Base-by-base conservation (phyloP, 2,113 vertebrate genomes). In the Dicrurus megarhynchus region DNA sequence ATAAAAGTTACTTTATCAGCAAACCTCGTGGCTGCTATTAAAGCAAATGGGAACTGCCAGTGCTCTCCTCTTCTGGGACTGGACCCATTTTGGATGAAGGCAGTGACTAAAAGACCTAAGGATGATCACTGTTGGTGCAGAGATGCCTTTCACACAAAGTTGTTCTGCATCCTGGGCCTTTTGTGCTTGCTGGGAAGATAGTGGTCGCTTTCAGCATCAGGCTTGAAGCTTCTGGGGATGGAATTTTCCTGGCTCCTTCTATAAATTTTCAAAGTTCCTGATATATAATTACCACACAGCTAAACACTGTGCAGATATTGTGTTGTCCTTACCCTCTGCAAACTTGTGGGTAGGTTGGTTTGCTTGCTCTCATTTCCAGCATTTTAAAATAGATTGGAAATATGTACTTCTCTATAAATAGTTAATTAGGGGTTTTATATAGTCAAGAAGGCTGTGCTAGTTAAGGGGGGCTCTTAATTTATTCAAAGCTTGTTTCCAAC, bases 341-440 rank as follows among this genome's bases (percentile, higher is more conserved):
- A 94, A 95, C 57, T 76, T 64, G 65, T 76, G 96, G 92, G 86
- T 84, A 92, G 73, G 65, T 28, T 92, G 89, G 88, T 82, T 93
- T 93, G 68, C 86, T 94, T 95, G 90, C 61, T 90, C 69, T 65
- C 22, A 64, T 89, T 93, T 93, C 42, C 55, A 92, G 79, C 33
- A 59, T 60, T 92, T 95, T 57, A 90, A 97, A 96, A 96, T 90
- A 95, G 90, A 93, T 10, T 84, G 65, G 71, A 93, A 96, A 92
- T 55, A 95, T 6, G 53, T 67, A 87, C 76, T 61, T 92, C 60
- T 92, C 84, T 95, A 93, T 93, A 96, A 95, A 94, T 87, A 97
- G 75, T 92, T 94, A 84, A 95, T 95, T 90, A 87, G 24, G 39
- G 83, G 83, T 22, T 63, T 79, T 13, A 7, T 35, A 76, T 18